Conservation (phyloP, 2,888 invertebrate genomes). For the Stegophylla sp. region DNA sequence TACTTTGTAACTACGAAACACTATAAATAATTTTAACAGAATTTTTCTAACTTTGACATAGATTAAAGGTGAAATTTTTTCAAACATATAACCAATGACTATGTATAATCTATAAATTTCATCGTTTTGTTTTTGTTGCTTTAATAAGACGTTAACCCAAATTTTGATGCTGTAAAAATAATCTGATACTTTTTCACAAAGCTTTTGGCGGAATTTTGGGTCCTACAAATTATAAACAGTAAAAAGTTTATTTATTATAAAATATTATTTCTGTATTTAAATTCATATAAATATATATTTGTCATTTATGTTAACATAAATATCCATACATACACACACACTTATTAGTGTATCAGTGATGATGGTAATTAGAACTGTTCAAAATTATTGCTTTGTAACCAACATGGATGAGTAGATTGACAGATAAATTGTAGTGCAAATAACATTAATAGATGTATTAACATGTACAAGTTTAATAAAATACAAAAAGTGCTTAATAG, state of each 20-base stretch:
- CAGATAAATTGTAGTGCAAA: no score
- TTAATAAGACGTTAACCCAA: conserved; percentile 62
- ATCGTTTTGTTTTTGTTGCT: conserved; percentile 61
- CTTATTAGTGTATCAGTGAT: no score
- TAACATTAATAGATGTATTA: no score
- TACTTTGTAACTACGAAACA: neutral
- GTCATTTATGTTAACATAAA: neutral
- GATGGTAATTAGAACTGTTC: no score
- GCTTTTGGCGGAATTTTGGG: conserved; percentile 61
- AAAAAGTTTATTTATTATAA: neutral
- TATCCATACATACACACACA: no score
- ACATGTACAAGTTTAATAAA: no score
- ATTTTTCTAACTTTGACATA: conserved; percentile 62
- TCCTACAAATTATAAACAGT: conserved; percentile 61
- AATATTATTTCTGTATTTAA: no score
- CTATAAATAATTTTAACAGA: neutral
- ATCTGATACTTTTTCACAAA: conserved; percentile 62
- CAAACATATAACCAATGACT: conserved; percentile 62
- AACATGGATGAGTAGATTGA: no score
- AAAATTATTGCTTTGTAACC: no score
- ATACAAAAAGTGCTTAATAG: no score
- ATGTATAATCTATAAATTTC: conserved; percentile 62
- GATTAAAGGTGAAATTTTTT: conserved; percentile 62
- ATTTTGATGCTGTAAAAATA: conserved; percentile 63
- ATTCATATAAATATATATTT: neutral